A percentile compares a stretch with the other conserved stretches of the same genome.
phyloP scores from a whole-genome alignment of 2,888 invertebrate genomes.

The Amblyteles armatorius region DNA sequence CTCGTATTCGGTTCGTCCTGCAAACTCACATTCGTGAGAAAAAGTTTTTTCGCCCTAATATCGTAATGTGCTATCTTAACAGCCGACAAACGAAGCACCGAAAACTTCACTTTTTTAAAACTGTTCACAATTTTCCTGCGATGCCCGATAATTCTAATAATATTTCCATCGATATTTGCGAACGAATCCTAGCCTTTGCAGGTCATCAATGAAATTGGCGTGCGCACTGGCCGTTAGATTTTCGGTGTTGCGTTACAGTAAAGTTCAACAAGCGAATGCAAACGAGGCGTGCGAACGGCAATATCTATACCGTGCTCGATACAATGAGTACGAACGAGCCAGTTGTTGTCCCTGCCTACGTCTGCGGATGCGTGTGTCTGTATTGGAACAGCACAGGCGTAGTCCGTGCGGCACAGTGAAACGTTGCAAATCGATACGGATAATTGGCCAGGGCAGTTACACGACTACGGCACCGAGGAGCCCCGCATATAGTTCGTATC shows the following conservation, averaged over 20 bases:
- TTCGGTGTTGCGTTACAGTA: conserved; percentile 26
- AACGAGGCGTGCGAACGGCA: conserved; percentile 40
- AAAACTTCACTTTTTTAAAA: background rate
- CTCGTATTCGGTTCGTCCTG: too few species aligned
- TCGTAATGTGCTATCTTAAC: too few species aligned
- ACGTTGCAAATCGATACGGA: conserved; percentile 58
- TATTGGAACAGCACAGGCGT: background rate
- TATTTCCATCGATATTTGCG: background rate
- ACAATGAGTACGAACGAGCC: conserved; percentile 8
- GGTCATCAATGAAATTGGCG: background rate
- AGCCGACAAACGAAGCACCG: too few species aligned
- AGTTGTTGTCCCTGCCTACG: background rate
- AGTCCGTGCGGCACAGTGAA: conserved; percentile 11
- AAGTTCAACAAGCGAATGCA: conserved; percentile 57
- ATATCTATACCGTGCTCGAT: background rate
- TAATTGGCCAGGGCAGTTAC: conserved; percentile 59
- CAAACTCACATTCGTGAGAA: too few species aligned
- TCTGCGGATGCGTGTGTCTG: background rate
- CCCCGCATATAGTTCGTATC: background rate
- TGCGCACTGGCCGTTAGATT: background rate
- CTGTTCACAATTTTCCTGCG: background rate
- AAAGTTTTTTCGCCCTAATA: too few species aligned
- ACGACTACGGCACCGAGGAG: background rate
- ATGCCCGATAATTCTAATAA: background rate
- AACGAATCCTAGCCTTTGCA: background rate